Evolutionary conservation across 1,140 invertebrate genomes (phyloP).

Genomic region (Microplitis demolitor): DNA sequence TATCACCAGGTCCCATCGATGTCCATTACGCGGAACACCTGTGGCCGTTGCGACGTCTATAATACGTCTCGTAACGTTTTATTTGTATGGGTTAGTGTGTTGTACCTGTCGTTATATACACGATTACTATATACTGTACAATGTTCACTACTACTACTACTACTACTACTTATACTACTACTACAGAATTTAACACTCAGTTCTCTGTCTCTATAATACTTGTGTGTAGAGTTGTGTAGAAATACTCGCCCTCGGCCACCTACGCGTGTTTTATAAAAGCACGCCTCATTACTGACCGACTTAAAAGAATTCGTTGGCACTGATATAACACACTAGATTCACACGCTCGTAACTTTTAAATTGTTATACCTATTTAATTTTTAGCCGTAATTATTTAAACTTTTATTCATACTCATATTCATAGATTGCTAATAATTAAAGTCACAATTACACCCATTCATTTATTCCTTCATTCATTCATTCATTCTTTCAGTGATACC

Average conservation of each 20-base stretch:
- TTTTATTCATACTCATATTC: not conserved
- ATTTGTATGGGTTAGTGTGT: not conserved
- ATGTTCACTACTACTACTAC: not conserved
- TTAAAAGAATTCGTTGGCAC: constrained; percentile 17
- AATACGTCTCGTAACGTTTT: not conserved
- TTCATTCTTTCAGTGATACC: too few species aligned
- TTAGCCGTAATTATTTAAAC: not conserved
- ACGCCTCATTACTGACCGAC: constrained; percentile 15
- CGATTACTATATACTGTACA: not conserved
- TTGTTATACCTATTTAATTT: not conserved
- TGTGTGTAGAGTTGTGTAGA: constrained; percentile 24
- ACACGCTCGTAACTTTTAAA: constrained; percentile 17
- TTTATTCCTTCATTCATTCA: too few species aligned
- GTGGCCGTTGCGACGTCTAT: constrained; percentile 34
- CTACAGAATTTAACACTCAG: not conserved
- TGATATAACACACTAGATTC: constrained; percentile 7
- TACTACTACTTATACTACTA: too few species aligned
- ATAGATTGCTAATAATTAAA: not conserved
- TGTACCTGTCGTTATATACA: not conserved
- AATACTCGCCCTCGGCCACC: constrained; percentile 42
- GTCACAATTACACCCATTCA: too few species aligned
- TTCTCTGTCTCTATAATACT: not conserved
- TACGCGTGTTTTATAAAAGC: constrained; percentile 41
- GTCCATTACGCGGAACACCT: constrained; percentile 45
- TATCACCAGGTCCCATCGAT: constrained; percentile 40